Conservation (phyloP, 2,797 vertebrate species). For the Megaceryle alcyon region DNA sequence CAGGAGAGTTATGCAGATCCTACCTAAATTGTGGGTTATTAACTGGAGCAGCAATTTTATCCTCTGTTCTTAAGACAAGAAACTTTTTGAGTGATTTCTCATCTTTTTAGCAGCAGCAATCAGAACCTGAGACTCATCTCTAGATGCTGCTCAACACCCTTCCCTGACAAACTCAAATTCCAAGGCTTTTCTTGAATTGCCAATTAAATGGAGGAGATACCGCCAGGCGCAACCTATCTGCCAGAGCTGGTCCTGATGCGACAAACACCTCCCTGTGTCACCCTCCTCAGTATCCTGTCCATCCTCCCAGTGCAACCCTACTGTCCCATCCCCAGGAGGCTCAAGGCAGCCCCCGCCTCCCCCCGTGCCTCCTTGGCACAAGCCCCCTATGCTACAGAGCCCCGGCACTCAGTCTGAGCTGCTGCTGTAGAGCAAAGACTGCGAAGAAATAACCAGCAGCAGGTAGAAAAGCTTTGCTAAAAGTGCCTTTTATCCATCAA, state of each 20-base stretch:
- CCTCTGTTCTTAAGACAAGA: background rate
- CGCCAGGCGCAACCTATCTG: background rate
- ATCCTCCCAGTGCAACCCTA: background rate
- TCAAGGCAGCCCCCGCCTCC: background rate
- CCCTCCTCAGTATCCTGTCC: fast-evolving
- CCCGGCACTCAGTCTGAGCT: fast-evolving
- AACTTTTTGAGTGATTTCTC: background rate
- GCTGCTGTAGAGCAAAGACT: background rate
- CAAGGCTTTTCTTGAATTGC: background rate
- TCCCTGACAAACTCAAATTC: background rate
- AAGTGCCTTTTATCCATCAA: background rate
- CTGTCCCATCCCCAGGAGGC: fast-evolving
- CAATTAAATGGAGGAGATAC: background rate
- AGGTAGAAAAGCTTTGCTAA: background rate
- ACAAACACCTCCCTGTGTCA: too few relatives aligned
- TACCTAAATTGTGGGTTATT: background rate
- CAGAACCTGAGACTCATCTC: background rate
- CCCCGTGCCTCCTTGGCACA: fast-evolving
- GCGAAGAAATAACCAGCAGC: background rate
- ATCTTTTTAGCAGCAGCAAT: background rate
- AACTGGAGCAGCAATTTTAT: background rate
- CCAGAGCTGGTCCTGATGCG: background rate
- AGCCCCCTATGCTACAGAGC: background rate
- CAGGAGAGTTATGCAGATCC: background rate
- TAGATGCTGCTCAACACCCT: background rate